phyloP scores from a whole-genome alignment of 2,113 vertebrate genomes.

The Pycnonotus jocosus region DNA sequence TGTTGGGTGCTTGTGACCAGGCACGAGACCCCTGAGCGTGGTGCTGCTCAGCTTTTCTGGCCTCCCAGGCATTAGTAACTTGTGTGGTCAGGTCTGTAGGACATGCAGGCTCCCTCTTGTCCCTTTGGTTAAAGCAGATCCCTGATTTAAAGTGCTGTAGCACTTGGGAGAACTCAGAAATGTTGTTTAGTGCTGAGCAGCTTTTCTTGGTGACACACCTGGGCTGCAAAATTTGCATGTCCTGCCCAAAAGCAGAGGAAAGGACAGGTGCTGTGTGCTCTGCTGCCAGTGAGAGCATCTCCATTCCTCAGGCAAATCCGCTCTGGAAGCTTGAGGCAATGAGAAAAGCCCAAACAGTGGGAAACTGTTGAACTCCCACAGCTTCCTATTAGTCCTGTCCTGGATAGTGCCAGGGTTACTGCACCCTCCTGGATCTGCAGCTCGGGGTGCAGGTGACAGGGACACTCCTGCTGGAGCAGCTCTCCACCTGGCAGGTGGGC shows the following conservation, averaged over 20 bases:
- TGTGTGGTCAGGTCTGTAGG: neutral
- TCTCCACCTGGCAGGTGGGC: neutral
- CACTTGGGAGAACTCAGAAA: neutral
- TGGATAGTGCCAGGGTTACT: rapidly evolving
- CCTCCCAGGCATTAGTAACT: neutral
- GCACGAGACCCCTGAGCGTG: rapidly evolving
- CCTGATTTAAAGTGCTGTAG: neutral
- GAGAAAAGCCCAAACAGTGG: neutral
- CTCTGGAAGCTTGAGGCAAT: neutral
- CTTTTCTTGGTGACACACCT: neutral
- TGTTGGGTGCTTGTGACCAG: neutral
- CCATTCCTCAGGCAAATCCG: neutral
- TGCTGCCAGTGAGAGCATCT: rapidly evolving
- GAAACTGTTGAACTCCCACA: neutral
- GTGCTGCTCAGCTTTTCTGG: rapidly evolving
- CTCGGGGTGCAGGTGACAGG: neutral
- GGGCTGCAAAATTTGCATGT: neutral
- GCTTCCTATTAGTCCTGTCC: neutral
- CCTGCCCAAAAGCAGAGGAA: neutral
- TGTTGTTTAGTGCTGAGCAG: neutral
- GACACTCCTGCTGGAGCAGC: neutral
- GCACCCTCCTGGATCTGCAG: neutral
- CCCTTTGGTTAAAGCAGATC: neutral
- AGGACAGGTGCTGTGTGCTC: rapidly evolving
- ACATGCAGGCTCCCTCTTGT: rapidly evolving